Evolutionary conservation across 2,888 invertebrate species (phyloP).

Genomic region (Lampropteryx suffumata): DNA sequence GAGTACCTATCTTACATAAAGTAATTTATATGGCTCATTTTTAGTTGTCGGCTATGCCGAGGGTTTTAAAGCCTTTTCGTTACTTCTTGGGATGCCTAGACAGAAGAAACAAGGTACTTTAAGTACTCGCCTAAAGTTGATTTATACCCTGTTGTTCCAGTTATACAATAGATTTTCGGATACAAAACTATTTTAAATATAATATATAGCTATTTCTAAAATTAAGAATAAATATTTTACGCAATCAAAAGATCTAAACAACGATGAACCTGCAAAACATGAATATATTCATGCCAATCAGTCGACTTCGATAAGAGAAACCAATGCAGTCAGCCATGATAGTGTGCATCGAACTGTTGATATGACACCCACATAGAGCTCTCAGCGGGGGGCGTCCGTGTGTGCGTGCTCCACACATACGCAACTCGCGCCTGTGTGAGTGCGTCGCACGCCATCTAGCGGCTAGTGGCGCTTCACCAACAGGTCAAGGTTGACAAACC

Average conservation of each 20-base stretch:
- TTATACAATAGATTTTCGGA: no score
- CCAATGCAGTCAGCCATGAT: constrained; percentile 50
- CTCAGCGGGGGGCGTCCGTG: constrained; percentile 36
- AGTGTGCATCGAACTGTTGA: constrained; percentile 50
- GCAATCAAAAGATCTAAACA: neutral
- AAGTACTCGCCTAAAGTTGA: no score
- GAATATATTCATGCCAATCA: constrained; percentile 53
- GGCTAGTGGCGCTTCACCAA: constrained; percentile 50
- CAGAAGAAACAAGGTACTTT: no score
- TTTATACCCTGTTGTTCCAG: no score
- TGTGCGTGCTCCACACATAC: constrained; percentile 62
- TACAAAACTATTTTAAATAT: no score
- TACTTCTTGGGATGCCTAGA: no score
- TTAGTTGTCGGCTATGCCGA: no score
- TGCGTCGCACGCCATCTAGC: constrained; percentile 66
- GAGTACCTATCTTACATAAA: no score
- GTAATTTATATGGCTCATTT: no score
- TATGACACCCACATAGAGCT: constrained; percentile 52
- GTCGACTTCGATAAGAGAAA: constrained; percentile 53
- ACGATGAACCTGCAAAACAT: constrained; percentile 33
- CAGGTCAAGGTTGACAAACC: constrained; percentile 78
- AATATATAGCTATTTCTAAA: no score
- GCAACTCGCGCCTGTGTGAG: constrained; percentile 47
- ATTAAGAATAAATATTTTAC: no score
- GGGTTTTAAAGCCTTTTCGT: no score